phyloP scores from a whole-genome alignment of 2,888 invertebrate species.

The Argyra leucocephala region DNA sequence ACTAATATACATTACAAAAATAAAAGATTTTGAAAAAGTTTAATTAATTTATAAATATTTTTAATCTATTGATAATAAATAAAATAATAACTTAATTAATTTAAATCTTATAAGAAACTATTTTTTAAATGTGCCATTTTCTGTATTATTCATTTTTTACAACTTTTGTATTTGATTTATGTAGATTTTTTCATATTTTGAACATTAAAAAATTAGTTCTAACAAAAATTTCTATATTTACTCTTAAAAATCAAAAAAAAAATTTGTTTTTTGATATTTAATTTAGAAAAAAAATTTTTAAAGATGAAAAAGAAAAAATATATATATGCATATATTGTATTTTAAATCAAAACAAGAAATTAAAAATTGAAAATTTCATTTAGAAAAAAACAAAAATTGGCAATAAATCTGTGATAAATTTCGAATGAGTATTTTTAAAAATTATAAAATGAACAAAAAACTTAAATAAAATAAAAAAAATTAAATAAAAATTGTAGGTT shows the following conservation, averaged over 20 bases:
- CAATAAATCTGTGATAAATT: slow-evolving; percentile 20
- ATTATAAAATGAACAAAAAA: not conserved
- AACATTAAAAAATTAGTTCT: not conserved
- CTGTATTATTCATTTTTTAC: no score
- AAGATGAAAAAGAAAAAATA: no score
- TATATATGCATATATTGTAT: no score
- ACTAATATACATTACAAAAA: no score
- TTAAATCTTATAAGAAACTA: not conserved
- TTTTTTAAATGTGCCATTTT: slow-evolving; percentile 4
- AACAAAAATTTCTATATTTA: slow-evolving; percentile 2
- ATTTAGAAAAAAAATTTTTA: slow-evolving; percentile 11
- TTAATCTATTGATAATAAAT: no score
- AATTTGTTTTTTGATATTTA: not conserved
- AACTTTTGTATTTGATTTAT: no score
- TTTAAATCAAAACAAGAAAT: no score
- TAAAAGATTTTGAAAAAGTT: no score
- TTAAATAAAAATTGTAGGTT: not conserved
- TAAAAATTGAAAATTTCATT: slow-evolving; percentile 13
- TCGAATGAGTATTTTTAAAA: slow-evolving; percentile 9
- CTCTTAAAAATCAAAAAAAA: slow-evolving; percentile 5
- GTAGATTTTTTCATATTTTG: no score
- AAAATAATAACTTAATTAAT: no score
- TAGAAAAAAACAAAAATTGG: slow-evolving; percentile 15
- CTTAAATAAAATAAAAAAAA: no score
- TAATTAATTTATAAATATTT: no score